Evolutionary conservation across 2,797 vertebrate species (phyloP).

Genomic region (Sebastes steindachneri): DNA sequence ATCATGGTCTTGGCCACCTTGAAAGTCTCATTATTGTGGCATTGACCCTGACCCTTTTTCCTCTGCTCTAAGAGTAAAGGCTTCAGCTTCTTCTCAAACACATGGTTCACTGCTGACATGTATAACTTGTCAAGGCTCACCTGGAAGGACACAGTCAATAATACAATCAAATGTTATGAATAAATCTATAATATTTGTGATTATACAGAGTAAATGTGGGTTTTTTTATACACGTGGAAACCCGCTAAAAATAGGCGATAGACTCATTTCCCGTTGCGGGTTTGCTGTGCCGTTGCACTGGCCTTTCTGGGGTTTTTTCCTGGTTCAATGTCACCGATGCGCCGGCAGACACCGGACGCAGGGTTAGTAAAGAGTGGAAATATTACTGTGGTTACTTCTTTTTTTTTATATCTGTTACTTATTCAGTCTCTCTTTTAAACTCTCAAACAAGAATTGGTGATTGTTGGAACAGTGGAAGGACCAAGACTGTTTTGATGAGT

Average conservation of each 20-base stretch:
- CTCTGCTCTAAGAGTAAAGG: constrained; percentile 86
- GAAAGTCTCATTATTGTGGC: constrained; percentile 81
- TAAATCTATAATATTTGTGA: not conserved
- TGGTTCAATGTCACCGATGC: not conserved
- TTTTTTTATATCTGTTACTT: no score
- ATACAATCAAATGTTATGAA: not conserved
- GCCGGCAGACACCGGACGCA: fast-evolving
- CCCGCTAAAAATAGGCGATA: no score
- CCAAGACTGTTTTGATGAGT: not conserved
- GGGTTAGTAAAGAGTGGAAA: no score
- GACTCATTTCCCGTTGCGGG: not conserved
- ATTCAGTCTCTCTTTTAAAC: no score
- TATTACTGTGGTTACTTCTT: not conserved
- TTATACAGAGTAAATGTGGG: not conserved
- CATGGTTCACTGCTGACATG: constrained; percentile 88
- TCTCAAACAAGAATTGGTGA: no score
- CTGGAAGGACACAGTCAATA: constrained; percentile 58
- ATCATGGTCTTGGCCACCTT: constrained; percentile 87
- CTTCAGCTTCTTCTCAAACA: constrained; percentile 92
- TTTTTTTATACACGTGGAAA: not conserved
- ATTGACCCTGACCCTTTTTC: constrained; percentile 68
- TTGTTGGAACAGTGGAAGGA: no score
- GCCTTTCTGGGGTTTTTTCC: not conserved
- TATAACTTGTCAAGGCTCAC: constrained; percentile 92
- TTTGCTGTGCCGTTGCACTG: not conserved